Conservation (phyloP, 2,113 vertebrate genomes). For the Hemiprocne comata region DNA sequence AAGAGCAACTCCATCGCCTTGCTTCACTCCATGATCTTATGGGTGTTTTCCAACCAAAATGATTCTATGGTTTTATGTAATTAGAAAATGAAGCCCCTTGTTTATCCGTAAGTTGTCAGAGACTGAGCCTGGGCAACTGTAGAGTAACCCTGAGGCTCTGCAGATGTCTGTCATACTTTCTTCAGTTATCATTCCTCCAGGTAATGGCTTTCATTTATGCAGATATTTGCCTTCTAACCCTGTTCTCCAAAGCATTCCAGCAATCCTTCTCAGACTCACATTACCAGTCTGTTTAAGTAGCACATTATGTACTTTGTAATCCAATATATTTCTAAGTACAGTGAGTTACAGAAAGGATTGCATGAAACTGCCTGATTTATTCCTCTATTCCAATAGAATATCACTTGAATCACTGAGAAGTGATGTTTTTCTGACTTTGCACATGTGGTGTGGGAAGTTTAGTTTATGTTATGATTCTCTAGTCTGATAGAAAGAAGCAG, state of each 20-base stretch:
- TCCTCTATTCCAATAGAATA: not conserved
- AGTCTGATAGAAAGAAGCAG: not conserved
- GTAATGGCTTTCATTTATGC: not conserved
- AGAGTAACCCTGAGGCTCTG: not conserved
- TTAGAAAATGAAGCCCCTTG: not conserved
- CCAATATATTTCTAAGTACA: not conserved
- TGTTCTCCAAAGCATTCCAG: not conserved
- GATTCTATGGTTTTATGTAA: not conserved
- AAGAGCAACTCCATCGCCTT: no score
- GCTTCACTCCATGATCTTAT: no score
- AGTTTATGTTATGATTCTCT: not conserved
- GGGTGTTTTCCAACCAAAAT: no score
- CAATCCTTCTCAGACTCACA: not conserved
- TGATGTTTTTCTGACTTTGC: not conserved
- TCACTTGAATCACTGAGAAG: not conserved
- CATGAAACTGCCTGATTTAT: not conserved
- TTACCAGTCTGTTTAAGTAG: not conserved
- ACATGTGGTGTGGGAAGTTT: not conserved
- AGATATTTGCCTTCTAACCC: not conserved
- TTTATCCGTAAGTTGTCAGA: not conserved
- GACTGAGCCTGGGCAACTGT: not conserved
- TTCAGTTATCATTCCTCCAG: not conserved
- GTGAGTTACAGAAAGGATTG: not conserved
- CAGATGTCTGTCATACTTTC: not conserved
- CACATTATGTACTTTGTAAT: not conserved